These are phyloP conservation scores for Premnoplex brunnescens DNA, from an alignment of 2,797 vertebrate genomes.

Conservation along the genomic window DNA sequence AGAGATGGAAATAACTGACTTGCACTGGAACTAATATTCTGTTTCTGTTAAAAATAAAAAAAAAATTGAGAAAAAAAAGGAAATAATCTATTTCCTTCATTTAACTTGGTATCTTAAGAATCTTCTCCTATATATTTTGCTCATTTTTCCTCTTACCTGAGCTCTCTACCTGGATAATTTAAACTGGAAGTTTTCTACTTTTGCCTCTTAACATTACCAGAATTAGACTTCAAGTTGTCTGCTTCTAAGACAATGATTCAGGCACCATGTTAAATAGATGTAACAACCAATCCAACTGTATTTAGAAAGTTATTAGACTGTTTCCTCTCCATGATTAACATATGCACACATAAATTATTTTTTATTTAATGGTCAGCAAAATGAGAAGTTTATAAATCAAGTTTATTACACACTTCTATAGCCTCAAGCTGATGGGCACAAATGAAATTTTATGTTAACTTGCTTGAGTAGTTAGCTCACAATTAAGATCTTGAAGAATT, in stretches of 20 bases:
- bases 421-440: constrained; percentile 45
- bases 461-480: constrained; percentile 72
- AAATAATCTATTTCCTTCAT: neutral
- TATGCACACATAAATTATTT: constrained; percentile 7
- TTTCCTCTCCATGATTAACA: constrained; percentile 1
- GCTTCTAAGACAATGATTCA: neutral
- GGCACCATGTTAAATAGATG: neutral
- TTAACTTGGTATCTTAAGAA: neutral
- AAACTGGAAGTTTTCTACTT: neutral
- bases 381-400: constrained; percentile 76
- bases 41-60: neutral
- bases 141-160: neutral
- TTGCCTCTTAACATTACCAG: neutral
- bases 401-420: constrained; percentile 70
- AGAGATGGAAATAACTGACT: neutral
- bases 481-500: constrained; percentile 67
- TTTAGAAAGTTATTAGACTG: constrained; percentile 15
- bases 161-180: neutral
- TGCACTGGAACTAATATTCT: neutral
- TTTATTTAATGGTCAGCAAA: constrained; percentile 70
- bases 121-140: neutral
- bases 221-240: neutral
- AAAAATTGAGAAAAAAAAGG: no score
- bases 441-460: constrained; percentile 78
- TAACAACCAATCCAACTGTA: neutral